phyloP scores from a whole-genome alignment of 2,797 vertebrate genomes.

The Oreochromis grahami region DNA sequence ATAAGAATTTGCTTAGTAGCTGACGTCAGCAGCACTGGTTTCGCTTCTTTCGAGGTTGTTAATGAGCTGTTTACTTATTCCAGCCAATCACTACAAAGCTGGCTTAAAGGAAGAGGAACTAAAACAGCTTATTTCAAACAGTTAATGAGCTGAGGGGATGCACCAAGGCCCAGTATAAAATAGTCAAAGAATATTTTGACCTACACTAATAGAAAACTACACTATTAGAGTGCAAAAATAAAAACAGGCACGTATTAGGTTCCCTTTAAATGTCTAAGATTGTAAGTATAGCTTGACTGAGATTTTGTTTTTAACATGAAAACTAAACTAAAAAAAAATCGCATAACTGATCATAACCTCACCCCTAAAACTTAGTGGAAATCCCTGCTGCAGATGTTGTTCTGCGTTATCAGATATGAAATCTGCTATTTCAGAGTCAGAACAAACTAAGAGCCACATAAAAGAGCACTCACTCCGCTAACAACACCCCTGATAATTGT shows the following conservation, averaged over 20 bases:
- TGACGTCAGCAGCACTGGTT: too few species aligned
- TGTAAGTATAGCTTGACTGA: not conserved
- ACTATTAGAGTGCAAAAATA: not conserved
- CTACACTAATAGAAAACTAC: not conserved
- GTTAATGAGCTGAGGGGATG: not conserved
- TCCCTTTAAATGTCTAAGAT: not conserved
- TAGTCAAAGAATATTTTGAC: not conserved
- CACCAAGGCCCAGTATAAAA: not conserved
- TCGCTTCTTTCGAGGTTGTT: not conserved
- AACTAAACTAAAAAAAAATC: not conserved
- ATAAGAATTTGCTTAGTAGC: not conserved
- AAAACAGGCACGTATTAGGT: rapidly evolving
- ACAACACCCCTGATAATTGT: not conserved
- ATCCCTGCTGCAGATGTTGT: not conserved
- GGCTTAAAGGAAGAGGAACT: not conserved
- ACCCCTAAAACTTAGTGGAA: not conserved
- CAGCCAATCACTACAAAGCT: not conserved
- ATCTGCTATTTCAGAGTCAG: not conserved
- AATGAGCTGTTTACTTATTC: not conserved
- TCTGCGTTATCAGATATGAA: not conserved
- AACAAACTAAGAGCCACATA: not conserved
- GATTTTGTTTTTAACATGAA: not conserved
- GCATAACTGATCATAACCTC: not conserved
- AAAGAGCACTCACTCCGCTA: not conserved
- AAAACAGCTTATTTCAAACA: not conserved